A percentile compares a stretch with the other conserved stretches of the same genome.
phyloP scores from a whole-genome alignment of 2,113 vertebrate genomes.

The Fukomys damarensis region DNA sequence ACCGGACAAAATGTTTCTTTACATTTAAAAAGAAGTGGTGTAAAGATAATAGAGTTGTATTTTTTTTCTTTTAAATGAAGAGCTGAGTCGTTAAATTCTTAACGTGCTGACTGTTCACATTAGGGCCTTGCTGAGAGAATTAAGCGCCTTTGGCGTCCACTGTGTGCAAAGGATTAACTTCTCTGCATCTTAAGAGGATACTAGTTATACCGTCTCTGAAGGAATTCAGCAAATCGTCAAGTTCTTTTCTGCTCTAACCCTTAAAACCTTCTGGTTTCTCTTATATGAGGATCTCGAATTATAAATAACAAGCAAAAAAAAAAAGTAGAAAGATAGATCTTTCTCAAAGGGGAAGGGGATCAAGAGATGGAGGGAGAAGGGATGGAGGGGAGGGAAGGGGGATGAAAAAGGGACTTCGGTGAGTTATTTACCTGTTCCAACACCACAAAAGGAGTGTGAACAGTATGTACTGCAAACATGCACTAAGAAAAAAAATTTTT shows the following conservation, averaged over 20 bases:
- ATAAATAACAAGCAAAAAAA: not conserved
- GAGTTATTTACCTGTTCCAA: not conserved
- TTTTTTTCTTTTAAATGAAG: conserved; percentile 32
- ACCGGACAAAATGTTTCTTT: not conserved
- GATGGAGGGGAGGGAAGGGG: not conserved
- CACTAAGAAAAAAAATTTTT: not conserved
- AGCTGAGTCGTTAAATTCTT: not conserved
- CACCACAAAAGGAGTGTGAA: not conserved
- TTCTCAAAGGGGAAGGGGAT: not conserved
- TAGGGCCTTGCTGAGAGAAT: not conserved
- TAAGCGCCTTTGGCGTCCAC: not conserved
- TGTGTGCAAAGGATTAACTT: not conserved
- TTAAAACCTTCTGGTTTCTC: no score
- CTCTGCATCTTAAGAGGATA: not conserved
- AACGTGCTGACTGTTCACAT: not conserved
- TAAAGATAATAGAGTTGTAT: not conserved
- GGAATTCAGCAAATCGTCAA: not conserved
- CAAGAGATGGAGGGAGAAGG: not conserved
- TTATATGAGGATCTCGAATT: not conserved
- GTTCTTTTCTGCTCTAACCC: not conserved
- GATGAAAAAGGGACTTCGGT: no score
- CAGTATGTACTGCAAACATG: not conserved
- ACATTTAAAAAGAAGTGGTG: not conserved
- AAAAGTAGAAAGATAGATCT: no score
- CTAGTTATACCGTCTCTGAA: not conserved